Base-by-base conservation (phyloP, 2,888 invertebrate genomes). In the Exephanes ischioxanthus region DNA sequence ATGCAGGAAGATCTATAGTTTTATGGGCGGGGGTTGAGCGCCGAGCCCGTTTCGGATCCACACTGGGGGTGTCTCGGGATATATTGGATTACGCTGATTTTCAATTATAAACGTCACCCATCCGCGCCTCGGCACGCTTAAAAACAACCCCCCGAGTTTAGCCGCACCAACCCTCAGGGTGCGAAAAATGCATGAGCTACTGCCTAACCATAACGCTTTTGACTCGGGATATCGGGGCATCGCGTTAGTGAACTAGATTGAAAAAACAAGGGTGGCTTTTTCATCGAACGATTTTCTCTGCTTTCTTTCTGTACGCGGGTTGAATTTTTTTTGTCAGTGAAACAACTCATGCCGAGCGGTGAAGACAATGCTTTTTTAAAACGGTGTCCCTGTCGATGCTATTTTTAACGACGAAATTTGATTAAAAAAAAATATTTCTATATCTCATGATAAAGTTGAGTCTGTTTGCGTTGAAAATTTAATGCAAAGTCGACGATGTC, bases 61-160 rank as follows among this genome's bases (percentile, higher is more conserved):
- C 67, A 55, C 14, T 63, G 7, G 77, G 37, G 53, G 77, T 37
- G 26, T 67, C 67, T 55, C 86, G 75, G 78, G 83, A 87, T 86
- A 89, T 90, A 89, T 89, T 85, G 87, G 89, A 89, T 89, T 88
- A 89, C 89, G 88, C 87, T 90, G 90, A 92, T 92, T 91, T 92
- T 92, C 90, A 92, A 92, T 92, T 91, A 92, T 88, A 84, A 86
- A 80, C 76, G 72, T 77, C 63, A 85, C 66, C 79, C 71, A 77
- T 68, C 67, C 75, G 16, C 79, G 61, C 48, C 76, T 67, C 37
- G 33, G 66, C 51, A 55, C 77, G 67, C 55, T 48, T 11, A 58
- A 85, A 85, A 80, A 55, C 48, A 53, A 19, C 72, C 68, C 68
- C 33, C 53, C 53, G 26, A 14, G 61, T 33, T 75, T 51, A 78